Percentiles rank a stretch among this genome's conserved stretches.
phyloP scores from a whole-genome alignment of 2,113 vertebrate species.

The Patagioenas fasciata region DNA sequence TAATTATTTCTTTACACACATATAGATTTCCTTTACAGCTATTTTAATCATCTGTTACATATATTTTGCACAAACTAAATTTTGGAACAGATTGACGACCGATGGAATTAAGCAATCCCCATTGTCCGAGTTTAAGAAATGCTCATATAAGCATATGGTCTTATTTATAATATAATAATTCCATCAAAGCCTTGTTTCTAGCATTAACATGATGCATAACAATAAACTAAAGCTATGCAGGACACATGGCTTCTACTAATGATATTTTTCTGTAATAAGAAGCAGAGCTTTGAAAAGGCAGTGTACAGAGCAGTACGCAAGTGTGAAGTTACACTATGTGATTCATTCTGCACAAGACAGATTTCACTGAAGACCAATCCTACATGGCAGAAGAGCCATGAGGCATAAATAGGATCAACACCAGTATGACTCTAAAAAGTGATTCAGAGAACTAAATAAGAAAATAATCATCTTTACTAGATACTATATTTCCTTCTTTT shows the following conservation, averaged over 20 bases:
- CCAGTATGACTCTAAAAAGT: not conserved
- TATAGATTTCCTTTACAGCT: not conserved
- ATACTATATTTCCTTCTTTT: not conserved
- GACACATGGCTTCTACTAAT: not conserved
- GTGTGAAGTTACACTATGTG: not conserved
- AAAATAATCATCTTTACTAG: not conserved
- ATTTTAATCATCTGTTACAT: not conserved
- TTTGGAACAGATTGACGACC: not conserved
- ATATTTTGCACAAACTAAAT: not conserved
- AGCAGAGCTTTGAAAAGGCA: not conserved
- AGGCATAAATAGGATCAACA: not conserved
- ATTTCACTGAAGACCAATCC: not conserved
- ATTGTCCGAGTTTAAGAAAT: not conserved
- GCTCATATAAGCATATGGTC: not conserved
- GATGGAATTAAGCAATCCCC: not conserved
- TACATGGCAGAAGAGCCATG: not conserved
- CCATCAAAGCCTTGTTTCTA: not conserved
- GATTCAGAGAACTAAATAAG: not conserved
- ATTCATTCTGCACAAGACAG: not conserved
- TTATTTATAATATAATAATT: not conserved
- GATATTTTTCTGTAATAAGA: not conserved
- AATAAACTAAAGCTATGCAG: not conserved
- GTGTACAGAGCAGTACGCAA: not conserved
- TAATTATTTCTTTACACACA: not conserved
- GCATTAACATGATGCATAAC: not conserved